Evolutionary conservation across 2,113 vertebrate species (phyloP).

Genomic region (Mobula hypostoma): DNA sequence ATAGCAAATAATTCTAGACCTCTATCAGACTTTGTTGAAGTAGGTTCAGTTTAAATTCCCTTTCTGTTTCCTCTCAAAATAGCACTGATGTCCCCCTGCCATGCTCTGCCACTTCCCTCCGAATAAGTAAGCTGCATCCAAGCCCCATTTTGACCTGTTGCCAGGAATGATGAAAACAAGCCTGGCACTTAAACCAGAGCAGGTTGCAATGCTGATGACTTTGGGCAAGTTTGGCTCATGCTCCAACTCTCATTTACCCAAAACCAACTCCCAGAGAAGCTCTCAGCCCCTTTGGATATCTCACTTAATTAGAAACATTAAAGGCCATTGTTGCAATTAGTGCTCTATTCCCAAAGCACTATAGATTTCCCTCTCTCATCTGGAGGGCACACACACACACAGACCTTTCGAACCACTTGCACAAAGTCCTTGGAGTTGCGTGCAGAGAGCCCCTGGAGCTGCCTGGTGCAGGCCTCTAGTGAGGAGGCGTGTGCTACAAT

Average conservation of each 20-base stretch:
- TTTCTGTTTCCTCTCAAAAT: not conserved
- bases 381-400: conserved; percentile 22
- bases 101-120: not conserved
- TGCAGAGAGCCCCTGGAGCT: conserved; percentile 85
- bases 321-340: not conserved
- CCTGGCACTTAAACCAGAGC: not conserved
- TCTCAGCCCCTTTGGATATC: not conserved
- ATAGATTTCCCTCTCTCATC: not conserved
- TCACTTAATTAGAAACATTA: not conserved
- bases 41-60: not conserved
- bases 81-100: not conserved
- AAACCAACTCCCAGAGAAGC: not conserved
- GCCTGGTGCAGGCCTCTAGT: conserved; percentile 93
- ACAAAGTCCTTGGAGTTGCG: conserved; percentile 98
- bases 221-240: not conserved
- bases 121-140: not conserved
- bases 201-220: not conserved
- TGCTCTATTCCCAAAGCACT: not conserved
- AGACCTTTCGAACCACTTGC: conserved; percentile 95
- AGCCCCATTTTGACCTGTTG: not conserved
- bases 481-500: conserved; percentile 95
- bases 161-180: not conserved
- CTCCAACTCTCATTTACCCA: not conserved
- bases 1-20: not conserved
- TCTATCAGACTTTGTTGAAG: not conserved